phyloP scores from a whole-genome alignment of 1,140 invertebrate genomes.

The Calliphora vicina region DNA sequence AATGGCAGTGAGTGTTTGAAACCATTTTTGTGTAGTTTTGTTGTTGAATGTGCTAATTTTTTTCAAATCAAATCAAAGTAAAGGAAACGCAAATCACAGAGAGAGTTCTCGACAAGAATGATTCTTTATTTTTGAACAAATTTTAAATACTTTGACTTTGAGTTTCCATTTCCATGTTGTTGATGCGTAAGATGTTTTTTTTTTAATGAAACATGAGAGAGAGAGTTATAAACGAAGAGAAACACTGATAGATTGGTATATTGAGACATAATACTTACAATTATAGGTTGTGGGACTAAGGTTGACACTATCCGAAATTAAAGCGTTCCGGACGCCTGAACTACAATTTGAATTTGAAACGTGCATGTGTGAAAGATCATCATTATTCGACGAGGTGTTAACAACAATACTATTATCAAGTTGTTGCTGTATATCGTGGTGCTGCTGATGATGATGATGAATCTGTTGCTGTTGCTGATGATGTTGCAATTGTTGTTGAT shows the following conservation, averaged over 20 bases:
- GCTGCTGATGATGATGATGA: constrained; percentile 44
- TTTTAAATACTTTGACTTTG: constrained; percentile 7
- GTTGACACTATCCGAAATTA: constrained; percentile 73
- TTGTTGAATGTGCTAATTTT: neutral
- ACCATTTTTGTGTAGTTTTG: neutral
- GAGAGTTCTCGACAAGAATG: constrained; percentile 76
- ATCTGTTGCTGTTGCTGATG: constrained; percentile 38
- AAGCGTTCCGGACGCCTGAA: constrained; percentile 68
- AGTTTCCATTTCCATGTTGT: neutral
- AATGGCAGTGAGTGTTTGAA: neutral
- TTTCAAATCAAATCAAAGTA: neutral
- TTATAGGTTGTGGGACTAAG: constrained; percentile 65
- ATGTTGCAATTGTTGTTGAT: neutral
- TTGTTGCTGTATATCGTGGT: constrained; percentile 35
- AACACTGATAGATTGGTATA: neutral
- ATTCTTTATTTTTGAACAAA: constrained; percentile 41
- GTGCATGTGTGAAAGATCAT: constrained; percentile 26
- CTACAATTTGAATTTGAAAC: constrained; percentile 42
- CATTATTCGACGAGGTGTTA: neutral
- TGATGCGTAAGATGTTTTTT: neutral
- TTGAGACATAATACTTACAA: constrained; percentile 38
- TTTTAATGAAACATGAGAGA: neutral
- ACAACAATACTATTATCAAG: constrained; percentile 21
- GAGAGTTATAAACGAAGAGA: neutral
- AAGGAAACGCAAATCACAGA: constrained; percentile 78